phyloP scores from a whole-genome alignment of 92 coral and sea anemone genomes.

The Paramuricea clavata region DNA sequence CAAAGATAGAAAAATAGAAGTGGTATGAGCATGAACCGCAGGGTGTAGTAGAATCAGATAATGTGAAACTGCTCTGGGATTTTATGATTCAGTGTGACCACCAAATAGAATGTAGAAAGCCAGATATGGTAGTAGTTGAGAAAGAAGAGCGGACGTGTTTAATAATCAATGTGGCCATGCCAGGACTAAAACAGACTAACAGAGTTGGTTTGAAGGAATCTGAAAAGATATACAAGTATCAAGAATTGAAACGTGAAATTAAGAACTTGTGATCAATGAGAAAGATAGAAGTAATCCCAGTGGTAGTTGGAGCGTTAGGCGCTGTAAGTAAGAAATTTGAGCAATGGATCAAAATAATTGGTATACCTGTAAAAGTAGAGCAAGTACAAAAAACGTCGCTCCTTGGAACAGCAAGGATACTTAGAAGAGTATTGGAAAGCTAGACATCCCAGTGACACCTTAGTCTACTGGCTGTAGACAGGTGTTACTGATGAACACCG shows the following conservation, averaged over 20 bases:
- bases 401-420: not conserved
- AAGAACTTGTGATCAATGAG: not conserved
- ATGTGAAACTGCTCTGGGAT: constrained; percentile 13
- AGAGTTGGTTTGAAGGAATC: not conserved
- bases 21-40: not conserved
- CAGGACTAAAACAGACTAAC: not conserved
- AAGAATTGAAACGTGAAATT: constrained; percentile 3
- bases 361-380: not conserved
- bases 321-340: not conserved
- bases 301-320: constrained; percentile 6
- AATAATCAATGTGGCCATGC: not conserved
- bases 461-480: not conserved
- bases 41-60: not conserved
- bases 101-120: not conserved
- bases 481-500: not conserved
- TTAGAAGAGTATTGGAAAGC: not conserved
- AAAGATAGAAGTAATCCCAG: not conserved
- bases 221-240: not conserved
- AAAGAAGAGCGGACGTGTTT: not conserved
- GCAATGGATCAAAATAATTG: not conserved
- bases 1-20: no score
- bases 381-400: not conserved
- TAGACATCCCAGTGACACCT: not conserved
- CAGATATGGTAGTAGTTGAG: not conserved
- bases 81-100: constrained; percentile 10